phyloP scores from a whole-genome alignment of 2,888 invertebrate genomes.

The Lacanobia wlatinum region DNA sequence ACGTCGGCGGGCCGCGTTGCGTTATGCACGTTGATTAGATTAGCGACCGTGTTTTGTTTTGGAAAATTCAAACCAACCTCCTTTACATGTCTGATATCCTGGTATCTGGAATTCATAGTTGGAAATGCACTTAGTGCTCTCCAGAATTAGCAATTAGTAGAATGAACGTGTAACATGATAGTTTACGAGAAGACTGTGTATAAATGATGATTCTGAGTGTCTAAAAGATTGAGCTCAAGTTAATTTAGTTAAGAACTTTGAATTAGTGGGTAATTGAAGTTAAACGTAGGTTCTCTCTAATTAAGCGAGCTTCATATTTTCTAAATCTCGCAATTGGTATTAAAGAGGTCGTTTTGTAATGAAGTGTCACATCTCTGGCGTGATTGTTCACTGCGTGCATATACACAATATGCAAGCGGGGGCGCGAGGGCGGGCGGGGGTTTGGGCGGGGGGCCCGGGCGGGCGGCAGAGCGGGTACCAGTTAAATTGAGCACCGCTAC shows the following conservation, averaged over 20 bases:
- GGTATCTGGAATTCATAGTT: slow-evolving; percentile 43
- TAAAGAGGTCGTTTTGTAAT: slow-evolving; percentile 60
- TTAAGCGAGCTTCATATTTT: slow-evolving; percentile 31
- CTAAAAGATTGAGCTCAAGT: slow-evolving; percentile 34
- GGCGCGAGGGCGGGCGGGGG: slow-evolving; percentile 50
- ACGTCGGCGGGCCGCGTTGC: slow-evolving; percentile 64
- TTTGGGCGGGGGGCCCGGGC: slow-evolving; percentile 52
- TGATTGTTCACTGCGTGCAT: slow-evolving; percentile 79
- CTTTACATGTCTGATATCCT: slow-evolving; percentile 52
- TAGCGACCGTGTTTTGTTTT: slow-evolving; percentile 70
- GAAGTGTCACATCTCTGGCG: slow-evolving; percentile 71
- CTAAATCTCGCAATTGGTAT: slow-evolving; percentile 50
- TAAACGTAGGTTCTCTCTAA: slow-evolving; percentile 30
- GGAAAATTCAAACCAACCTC: slow-evolving; percentile 48
- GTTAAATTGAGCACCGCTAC: slow-evolving; percentile 88
- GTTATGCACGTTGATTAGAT: slow-evolving; percentile 76
- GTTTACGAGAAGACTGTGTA: slow-evolving; percentile 28
- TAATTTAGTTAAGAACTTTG: slow-evolving; percentile 49
- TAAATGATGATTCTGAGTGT: slow-evolving; percentile 34
- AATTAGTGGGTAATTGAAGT: slow-evolving; percentile 44
- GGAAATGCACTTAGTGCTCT: slow-evolving; percentile 33
- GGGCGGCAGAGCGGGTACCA: slow-evolving; percentile 77
- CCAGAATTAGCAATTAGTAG: slow-evolving; percentile 37
- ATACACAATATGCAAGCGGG: slow-evolving; percentile 72
- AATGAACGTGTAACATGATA: slow-evolving; percentile 28